phyloP scores from a whole-genome alignment of 2,113 vertebrate genomes.

The Pheucticus melanocephalus region DNA sequence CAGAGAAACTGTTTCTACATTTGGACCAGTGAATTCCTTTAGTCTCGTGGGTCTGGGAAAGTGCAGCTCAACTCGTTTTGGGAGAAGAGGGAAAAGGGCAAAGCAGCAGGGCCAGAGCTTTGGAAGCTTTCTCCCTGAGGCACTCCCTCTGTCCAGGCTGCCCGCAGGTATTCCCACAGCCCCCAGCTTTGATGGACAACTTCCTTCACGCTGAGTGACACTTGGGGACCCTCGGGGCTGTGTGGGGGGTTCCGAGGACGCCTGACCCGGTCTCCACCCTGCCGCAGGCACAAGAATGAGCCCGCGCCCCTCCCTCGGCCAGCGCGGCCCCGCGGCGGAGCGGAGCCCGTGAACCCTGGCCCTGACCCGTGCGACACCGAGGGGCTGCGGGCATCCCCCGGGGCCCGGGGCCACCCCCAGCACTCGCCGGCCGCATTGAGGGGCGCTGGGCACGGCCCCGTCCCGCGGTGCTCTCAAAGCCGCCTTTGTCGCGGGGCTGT shows the following conservation, averaged over 20 bases:
- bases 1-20: not conserved
- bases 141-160: rapidly evolving
- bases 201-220: conserved; percentile 61
- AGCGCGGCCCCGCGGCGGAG: not conserved
- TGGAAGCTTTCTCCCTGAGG: not conserved
- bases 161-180: conserved; percentile 2
- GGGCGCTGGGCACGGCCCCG: not conserved
- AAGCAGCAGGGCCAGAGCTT: not conserved
- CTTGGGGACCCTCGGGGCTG: conserved; percentile 18
- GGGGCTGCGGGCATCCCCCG: not conserved
- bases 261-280: conserved; percentile 11
- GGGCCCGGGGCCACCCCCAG: conserved; percentile 21
- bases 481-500: conserved; percentile 48
- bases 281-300: conserved; percentile 24
- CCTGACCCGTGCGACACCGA: not conserved
- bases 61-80: rapidly evolving
- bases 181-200: conserved; percentile 54
- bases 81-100: not conserved
- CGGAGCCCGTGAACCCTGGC: conserved; percentile 56
- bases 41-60: not conserved
- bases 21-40: not conserved
- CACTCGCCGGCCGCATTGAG: not conserved
- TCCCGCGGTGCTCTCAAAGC: conserved; percentile 22
- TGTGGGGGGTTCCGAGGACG: not conserved
- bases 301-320: conserved; percentile 1